phyloP scores from a whole-genome alignment of 2,888 invertebrate genomes.

The Hypomecis punctinalis region DNA sequence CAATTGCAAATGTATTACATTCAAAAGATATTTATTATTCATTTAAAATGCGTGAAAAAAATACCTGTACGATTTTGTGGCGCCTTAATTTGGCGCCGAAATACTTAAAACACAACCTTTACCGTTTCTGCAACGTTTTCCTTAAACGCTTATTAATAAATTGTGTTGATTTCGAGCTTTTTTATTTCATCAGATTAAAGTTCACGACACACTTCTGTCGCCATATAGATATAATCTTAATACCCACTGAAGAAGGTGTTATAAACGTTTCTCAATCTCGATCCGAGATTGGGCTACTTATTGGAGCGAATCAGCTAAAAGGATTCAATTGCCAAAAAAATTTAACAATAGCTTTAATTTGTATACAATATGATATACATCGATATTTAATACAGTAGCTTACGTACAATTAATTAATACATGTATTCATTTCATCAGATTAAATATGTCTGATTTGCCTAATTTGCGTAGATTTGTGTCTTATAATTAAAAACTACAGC shows the following conservation, averaged over 20 bases:
- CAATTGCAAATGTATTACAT: not conserved
- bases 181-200: conserved; percentile 39
- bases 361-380: too few relatives aligned
- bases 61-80: not conserved
- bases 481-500: not conserved
- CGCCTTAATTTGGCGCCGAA: not conserved
- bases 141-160: conserved; percentile 26
- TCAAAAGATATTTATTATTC: too few relatives aligned
- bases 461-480: not conserved
- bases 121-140: conserved; percentile 30
- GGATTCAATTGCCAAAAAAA: not conserved
- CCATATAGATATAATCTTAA: conserved; percentile 38
- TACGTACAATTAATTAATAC: too few relatives aligned
- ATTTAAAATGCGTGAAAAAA: not conserved
- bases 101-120: conserved; percentile 17
- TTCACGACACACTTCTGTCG: conserved; percentile 36
- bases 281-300: conserved; percentile 21
- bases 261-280: conserved; percentile 30
- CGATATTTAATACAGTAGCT: too few relatives aligned
- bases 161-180: conserved; percentile 24
- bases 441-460: too few relatives aligned
- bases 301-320: conserved; percentile 2
- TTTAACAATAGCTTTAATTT: too few relatives aligned
- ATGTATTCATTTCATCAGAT: too few relatives aligned
- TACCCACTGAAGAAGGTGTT: conserved; percentile 24